These are phyloP conservation scores for Xerus rutilus DNA, from an alignment of 2,797 vertebrate species.

Conservation along the genomic window DNA sequence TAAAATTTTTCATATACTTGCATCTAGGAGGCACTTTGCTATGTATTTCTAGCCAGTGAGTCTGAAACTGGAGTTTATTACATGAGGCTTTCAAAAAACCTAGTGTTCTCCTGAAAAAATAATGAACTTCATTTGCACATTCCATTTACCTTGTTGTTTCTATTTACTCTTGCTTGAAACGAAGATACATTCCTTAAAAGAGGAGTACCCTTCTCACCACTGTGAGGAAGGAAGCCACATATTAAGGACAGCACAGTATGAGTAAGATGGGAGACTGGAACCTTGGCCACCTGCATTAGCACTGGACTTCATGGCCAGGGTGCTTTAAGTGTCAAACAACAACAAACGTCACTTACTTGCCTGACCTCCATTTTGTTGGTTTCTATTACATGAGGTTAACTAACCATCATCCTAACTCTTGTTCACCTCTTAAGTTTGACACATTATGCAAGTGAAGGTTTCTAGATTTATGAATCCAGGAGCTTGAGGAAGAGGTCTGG, in stretches of 20 bases:
- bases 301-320: too few species aligned
- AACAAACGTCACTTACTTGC: not conserved
- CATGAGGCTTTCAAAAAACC: not conserved
- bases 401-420: not conserved
- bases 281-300: accelerated
- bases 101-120: not conserved
- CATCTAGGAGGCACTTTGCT: not conserved
- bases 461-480: not conserved
- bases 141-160: not conserved
- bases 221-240: accelerated
- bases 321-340: too few species aligned
- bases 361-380: not conserved
- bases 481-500: not conserved
- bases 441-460: not conserved
- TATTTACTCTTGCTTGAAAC: not conserved
- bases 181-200: not conserved
- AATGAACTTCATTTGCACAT: not conserved
- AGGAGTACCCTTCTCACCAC: not conserved
- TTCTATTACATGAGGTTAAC: not conserved
- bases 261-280: not conserved
- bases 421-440: not conserved
- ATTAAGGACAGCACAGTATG: not conserved
- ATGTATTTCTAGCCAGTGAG: not conserved
- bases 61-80: not conserved
- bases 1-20: not conserved